These are phyloP conservation scores for Ondatra zibethicus DNA, from an alignment of 2,113 vertebrate genomes.

Conservation along the genomic window DNA sequence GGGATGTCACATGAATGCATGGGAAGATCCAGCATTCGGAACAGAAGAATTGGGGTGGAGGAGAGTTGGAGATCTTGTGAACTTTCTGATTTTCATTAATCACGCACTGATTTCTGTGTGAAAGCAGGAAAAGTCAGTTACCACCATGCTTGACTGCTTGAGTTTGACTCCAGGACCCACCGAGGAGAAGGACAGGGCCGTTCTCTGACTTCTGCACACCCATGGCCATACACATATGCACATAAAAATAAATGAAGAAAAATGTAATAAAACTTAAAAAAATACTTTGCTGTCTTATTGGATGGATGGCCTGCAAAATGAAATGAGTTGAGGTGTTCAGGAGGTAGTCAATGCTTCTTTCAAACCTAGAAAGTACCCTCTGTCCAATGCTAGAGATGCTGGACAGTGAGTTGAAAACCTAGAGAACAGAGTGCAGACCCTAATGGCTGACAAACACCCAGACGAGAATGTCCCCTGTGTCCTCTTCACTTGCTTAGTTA, in stretches of 20 bases:
- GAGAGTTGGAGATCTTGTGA: background rate
- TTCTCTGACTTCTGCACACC: background rate
- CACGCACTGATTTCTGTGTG: conserved; percentile 64
- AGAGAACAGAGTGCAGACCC: background rate
- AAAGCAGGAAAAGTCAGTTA: conserved; percentile 56
- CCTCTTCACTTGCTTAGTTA: background rate
- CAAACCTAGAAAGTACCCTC: background rate
- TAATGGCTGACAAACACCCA: background rate
- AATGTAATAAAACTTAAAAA: background rate
- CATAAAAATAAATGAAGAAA: background rate
- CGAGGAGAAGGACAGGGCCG: background rate
- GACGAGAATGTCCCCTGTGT: background rate
- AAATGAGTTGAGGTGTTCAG: background rate
- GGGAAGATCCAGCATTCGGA: background rate
- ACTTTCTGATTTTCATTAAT: conserved; percentile 60
- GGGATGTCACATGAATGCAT: fast-evolving
- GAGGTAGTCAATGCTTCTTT: background rate
- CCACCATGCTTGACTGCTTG: background rate
- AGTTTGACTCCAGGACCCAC: background rate
- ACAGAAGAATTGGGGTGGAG: background rate
- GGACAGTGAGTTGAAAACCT: background rate
- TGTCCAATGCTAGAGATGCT: background rate
- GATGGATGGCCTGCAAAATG: conserved; percentile 58
- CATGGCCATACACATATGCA: background rate
- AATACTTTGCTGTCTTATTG: conserved; percentile 59